Conservation (phyloP, 2,888 invertebrate genomes). For the Phalera bucephala region DNA sequence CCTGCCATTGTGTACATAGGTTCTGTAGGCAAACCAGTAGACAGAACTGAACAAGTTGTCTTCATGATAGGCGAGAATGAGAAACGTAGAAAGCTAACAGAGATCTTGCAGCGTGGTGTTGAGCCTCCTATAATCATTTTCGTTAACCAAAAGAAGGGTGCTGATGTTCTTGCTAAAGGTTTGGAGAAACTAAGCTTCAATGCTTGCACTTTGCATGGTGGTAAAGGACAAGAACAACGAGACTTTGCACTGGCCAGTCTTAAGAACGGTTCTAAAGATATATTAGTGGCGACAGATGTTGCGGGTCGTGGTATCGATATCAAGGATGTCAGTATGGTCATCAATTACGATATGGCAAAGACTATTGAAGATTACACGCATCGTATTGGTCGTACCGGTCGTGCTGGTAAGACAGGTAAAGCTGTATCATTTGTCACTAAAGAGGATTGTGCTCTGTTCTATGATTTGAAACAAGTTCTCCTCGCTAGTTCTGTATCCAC, state of each 20-base stretch:
- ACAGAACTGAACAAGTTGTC: slow-evolving; percentile 98
- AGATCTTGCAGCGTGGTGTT: slow-evolving; percentile 93
- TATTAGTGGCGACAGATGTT: slow-evolving; percentile 99
- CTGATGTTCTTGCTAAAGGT: slow-evolving; percentile 98
- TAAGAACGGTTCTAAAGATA: slow-evolving; percentile 98
- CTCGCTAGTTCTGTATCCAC: slow-evolving; percentile 95
- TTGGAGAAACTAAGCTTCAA: slow-evolving; percentile 98
- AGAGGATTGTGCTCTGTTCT: slow-evolving; percentile 97
- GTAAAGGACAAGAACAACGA: slow-evolving; percentile 99
- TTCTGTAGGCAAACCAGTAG: slow-evolving; percentile 97
- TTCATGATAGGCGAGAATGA: slow-evolving; percentile 97
- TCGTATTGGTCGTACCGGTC: slow-evolving; percentile 99
- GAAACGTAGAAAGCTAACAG: slow-evolving; percentile 97
- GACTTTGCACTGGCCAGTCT: slow-evolving; percentile 98
- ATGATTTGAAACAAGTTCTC: slow-evolving; percentile 97
- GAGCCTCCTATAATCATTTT: slow-evolving; percentile 99
- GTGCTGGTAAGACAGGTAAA: slow-evolving; percentile 98
- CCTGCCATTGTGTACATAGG: slow-evolving; percentile 99
- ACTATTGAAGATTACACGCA: slow-evolving; percentile 98
- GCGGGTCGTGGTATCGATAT: slow-evolving; percentile 99
- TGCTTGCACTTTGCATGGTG: slow-evolving; percentile 98
- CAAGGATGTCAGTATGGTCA: slow-evolving; percentile 99
- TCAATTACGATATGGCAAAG: slow-evolving; percentile 99
- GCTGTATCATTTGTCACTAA: slow-evolving; percentile 98
- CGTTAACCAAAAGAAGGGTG: slow-evolving; percentile 99